Evolutionary conservation across 2,797 vertebrate genomes (phyloP).

Genomic region (Etheostoma nigrum): DNA sequence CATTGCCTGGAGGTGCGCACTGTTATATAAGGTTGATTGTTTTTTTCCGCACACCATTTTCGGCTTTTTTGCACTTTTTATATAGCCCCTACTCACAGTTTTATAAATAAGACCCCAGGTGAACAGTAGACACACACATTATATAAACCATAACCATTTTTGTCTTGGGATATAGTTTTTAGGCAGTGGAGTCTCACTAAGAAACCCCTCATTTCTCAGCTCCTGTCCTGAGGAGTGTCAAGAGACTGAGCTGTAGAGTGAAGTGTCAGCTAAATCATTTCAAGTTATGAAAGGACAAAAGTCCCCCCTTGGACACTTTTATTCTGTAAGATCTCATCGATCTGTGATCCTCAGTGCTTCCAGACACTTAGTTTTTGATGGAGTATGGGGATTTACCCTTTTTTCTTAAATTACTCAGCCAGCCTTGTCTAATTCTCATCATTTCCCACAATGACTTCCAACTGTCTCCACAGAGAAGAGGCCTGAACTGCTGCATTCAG

Average conservation of each 20-base stretch:
- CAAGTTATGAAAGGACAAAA: slow-evolving; percentile 44
- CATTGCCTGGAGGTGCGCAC: too few species aligned
- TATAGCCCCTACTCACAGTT: too few species aligned
- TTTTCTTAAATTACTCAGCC: slow-evolving; percentile 26
- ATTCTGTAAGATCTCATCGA: slow-evolving; percentile 44
- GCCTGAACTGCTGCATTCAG: slow-evolving; percentile 3
- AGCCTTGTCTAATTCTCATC: slow-evolving; percentile 21
- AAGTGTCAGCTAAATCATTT: slow-evolving; percentile 51
- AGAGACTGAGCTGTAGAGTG: slow-evolving; percentile 13
- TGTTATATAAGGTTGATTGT: too few species aligned
- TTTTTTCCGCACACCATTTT: too few species aligned
- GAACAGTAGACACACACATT: background rate
- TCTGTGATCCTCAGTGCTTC: slow-evolving; percentile 38
- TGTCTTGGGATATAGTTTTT: background rate
- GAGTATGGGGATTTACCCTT: slow-evolving; percentile 37
- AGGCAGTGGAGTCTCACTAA: background rate
- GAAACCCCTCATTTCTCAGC: background rate
- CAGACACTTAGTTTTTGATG: slow-evolving; percentile 42
- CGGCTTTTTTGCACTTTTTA: too few species aligned
- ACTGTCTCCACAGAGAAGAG: slow-evolving; percentile 11
- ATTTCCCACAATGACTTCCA: slow-evolving; percentile 39
- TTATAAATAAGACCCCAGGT: too few species aligned
- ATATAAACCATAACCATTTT: background rate
- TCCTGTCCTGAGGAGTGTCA: slow-evolving; percentile 2
- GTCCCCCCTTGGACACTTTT: slow-evolving; percentile 14